A percentile compares a stretch with the other conserved stretches of the same genome.
phyloP scores from a whole-genome alignment of 2,797 vertebrate genomes.

The Presbytis comata region DNA sequence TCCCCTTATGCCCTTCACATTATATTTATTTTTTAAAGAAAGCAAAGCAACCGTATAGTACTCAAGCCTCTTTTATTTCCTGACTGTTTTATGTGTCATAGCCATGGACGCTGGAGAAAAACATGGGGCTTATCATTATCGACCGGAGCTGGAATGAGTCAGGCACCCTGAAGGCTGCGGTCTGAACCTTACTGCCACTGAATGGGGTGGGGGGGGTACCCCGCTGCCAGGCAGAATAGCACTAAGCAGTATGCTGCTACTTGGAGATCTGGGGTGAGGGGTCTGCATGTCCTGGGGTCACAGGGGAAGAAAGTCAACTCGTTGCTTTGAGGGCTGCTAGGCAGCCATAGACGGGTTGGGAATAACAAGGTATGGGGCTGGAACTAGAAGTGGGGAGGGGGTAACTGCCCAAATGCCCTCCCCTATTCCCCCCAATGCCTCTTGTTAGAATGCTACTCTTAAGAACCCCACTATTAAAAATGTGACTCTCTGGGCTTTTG shows the following conservation, averaged over 20 bases:
- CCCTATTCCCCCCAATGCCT: background rate
- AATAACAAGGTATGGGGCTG: background rate
- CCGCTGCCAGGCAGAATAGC: background rate
- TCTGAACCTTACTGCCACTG: background rate
- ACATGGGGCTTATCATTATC: background rate
- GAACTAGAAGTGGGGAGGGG: background rate
- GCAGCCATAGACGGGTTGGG: background rate
- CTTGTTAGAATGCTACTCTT: background rate
- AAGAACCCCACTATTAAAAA: background rate
- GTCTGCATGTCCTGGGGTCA: background rate
- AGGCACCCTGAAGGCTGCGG: background rate
- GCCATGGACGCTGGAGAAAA: background rate
- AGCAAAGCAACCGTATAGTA: background rate
- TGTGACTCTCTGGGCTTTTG: background rate
- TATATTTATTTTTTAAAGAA: background rate
- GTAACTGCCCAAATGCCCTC: background rate
- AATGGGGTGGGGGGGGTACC: background rate
- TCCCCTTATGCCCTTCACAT: background rate
- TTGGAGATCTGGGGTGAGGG: background rate
- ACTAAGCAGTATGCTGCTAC: background rate
- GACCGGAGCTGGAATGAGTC: background rate
- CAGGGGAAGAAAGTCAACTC: background rate
- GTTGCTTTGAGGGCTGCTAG: background rate
- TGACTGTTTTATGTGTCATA: background rate
- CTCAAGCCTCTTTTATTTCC: background rate